Evolutionary conservation across 2,797 vertebrate genomes (phyloP).

Genomic region (Lerista edwardsae): DNA sequence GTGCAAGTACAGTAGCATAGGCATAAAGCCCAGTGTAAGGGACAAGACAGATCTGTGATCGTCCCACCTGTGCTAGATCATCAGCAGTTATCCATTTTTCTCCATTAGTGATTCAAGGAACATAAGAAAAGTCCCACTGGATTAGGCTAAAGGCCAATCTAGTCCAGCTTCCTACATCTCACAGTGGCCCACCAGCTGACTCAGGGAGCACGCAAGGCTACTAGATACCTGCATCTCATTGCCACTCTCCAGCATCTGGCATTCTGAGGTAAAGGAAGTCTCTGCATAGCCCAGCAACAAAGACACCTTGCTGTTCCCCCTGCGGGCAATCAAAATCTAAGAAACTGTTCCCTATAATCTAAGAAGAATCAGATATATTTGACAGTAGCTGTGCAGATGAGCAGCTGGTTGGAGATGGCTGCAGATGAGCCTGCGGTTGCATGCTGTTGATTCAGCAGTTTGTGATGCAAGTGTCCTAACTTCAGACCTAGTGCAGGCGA

Average conservation of each 20-base stretch:
- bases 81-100: background rate
- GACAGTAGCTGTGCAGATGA: background rate
- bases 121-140: no score
- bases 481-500: no score
- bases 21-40: background rate
- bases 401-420: no score
- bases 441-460: background rate
- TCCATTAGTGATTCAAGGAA: background rate
- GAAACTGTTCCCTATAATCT: no score
- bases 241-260: no score
- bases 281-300: background rate
- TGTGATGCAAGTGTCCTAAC: background rate
- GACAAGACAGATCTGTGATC: background rate
- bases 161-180: no score
- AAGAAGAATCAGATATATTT: background rate
- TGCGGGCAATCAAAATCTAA: background rate
- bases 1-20: background rate
- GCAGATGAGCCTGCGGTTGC: background rate
- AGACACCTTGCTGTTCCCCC: background rate
- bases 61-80: background rate
- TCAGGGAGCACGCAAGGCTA: no score
- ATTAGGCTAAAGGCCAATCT: no score
- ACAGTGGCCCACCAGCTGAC: no score
- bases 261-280: no score
- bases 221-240: no score